phyloP scores from a whole-genome alignment of 2,113 vertebrate genomes.

The Pituophis catenifer region DNA sequence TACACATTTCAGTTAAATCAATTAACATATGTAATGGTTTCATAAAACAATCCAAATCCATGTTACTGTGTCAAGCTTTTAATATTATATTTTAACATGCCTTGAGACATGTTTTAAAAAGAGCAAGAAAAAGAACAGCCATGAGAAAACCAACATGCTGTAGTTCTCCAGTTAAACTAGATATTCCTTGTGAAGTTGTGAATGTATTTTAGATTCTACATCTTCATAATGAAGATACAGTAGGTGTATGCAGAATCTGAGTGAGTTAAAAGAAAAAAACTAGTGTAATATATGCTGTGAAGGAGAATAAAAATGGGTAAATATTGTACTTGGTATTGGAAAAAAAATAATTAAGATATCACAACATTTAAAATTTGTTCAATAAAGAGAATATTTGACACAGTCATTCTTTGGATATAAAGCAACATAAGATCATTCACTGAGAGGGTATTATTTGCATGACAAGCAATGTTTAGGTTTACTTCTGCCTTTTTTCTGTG shows the following conservation, averaged over 20 bases:
- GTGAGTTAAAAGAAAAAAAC: neutral
- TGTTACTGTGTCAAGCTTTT: neutral
- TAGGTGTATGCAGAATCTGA: neutral
- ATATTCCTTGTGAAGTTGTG: neutral
- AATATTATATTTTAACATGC: neutral
- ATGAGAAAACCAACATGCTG: neutral
- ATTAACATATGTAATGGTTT: neutral
- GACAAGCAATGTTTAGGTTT: neutral
- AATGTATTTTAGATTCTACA: neutral
- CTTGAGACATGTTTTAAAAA: neutral
- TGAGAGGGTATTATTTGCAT: neutral
- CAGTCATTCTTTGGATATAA: neutral
- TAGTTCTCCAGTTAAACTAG: neutral
- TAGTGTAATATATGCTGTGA: neutral
- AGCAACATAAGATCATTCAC: neutral
- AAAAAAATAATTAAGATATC: neutral
- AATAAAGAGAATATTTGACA: neutral
- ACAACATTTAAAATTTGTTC: neutral
- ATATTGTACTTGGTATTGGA: neutral
- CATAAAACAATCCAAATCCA: neutral
- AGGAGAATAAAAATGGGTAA: neutral
- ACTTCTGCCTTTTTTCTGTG: neutral
- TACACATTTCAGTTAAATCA: neutral
- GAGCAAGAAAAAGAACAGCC: neutral
- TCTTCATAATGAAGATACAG: neutral